These are phyloP conservation scores for Excalfactoria chinensis DNA, from an alignment of 2,113 vertebrate genomes.

Conservation along the genomic window DNA sequence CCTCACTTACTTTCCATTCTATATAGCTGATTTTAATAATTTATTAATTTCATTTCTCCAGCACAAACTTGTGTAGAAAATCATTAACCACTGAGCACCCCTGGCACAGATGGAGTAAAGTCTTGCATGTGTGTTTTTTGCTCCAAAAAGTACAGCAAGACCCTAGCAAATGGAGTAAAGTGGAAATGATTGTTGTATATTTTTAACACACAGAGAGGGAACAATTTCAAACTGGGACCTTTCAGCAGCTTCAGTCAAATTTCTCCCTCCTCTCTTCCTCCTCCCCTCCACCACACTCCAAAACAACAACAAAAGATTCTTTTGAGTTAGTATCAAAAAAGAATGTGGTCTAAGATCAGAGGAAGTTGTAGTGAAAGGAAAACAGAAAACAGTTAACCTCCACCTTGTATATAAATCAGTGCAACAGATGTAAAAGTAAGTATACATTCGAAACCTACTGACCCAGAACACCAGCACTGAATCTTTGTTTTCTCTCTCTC, in stretches of 20 bases:
- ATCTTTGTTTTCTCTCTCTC: conserved; percentile 26
- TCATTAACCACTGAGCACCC: rapidly evolving
- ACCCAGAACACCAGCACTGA: not conserved
- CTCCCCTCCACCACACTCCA: not conserved
- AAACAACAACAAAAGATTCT: not conserved
- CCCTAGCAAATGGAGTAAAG: not conserved
- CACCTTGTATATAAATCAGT: conserved; percentile 52
- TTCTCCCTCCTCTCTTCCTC: rapidly evolving
- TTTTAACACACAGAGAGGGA: not conserved
- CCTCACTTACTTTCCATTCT: not conserved
- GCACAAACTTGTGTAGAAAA: not conserved
- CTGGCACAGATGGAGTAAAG: not conserved
- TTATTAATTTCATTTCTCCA: not conserved
- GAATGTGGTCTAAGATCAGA: not conserved
- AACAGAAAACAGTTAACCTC: conserved; percentile 56
- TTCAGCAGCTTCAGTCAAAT: not conserved
- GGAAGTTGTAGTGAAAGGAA: conserved; percentile 17
- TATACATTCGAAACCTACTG: conserved; percentile 45
- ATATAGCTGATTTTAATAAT: not conserved
- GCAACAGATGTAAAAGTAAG: conserved; percentile 56
- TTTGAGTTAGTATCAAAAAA: not conserved
- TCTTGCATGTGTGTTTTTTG: not conserved
- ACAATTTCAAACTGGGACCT: not conserved
- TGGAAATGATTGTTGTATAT: not conserved
- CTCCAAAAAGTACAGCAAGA: not conserved